These are phyloP conservation scores for Gasteruption jaculator DNA, from an alignment of 2,888 invertebrate species.

Conservation along the genomic window DNA sequence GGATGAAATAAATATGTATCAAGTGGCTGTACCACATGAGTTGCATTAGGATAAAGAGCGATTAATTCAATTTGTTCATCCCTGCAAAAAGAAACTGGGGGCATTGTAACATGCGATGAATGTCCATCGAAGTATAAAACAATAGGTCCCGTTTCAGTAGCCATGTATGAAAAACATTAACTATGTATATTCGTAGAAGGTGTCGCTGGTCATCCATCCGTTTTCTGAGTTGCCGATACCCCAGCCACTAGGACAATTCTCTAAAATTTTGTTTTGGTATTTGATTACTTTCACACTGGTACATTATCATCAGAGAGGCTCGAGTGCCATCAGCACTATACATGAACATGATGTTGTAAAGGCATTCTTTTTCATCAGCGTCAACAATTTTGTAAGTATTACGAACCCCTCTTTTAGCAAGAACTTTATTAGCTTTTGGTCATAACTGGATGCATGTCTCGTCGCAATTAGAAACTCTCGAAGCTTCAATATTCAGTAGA, in stretches of 20 bases:
- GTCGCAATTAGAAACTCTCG: constrained; percentile 26
- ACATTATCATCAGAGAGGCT: constrained; percentile 8
- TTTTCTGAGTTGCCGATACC: constrained; percentile 10
- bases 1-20: no score
- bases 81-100: constrained; percentile 1
- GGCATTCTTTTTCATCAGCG: constrained; percentile 20
- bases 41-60: no score
- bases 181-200: constrained; percentile 1
- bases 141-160: neutral
- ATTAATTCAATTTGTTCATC: no score
- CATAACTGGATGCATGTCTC: constrained; percentile 24
- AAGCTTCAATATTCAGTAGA: constrained; percentile 18
- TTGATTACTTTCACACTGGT: no score
- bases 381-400: constrained; percentile 26
- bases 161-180: constrained; percentile 1
- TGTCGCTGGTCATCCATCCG: constrained; percentile 9
- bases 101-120: constrained; percentile 2
- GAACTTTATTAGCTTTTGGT: constrained; percentile 24
- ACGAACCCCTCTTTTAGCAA: constrained; percentile 16
- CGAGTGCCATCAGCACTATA: constrained; percentile 9
- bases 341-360: constrained; percentile 23
- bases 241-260: constrained; percentile 8
- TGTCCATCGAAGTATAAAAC: constrained; percentile 1
- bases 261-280: neutral
- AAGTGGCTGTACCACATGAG: no score